A percentile compares a stretch with the other conserved stretches of the same genome.
These are phyloP conservation scores for Caenorhabditis sp. DNA, from an alignment of 2,888 invertebrate species.

Conservation along the genomic window DNA sequence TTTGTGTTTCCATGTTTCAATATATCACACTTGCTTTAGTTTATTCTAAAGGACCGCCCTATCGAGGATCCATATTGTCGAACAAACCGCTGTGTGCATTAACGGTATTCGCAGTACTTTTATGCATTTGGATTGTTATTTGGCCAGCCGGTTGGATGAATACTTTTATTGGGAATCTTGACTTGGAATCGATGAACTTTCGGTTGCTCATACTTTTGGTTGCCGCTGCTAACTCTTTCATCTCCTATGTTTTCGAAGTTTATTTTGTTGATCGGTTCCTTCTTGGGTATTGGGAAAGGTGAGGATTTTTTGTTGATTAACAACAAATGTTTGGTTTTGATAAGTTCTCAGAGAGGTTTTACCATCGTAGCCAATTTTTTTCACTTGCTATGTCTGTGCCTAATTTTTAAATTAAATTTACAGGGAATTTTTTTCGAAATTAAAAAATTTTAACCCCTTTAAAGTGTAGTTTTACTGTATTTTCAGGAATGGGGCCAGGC, in stretches of 20 bases:
- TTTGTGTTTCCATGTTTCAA: constrained; percentile 79
- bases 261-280: constrained; percentile 59
- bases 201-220: constrained; percentile 27
- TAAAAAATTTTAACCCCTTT: too few species aligned
- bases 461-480: too few species aligned
- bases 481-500: too few species aligned
- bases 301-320: too few species aligned
- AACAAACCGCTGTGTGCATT: constrained; percentile 43
- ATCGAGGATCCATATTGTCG: constrained; percentile 32
- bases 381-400: too few species aligned
- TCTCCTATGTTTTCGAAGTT: constrained; percentile 56
- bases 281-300: constrained; percentile 61
- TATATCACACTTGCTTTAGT: constrained; percentile 82
- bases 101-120: constrained; percentile 42
- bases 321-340: too few species aligned
- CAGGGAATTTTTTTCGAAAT: too few species aligned
- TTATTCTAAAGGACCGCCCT: constrained; percentile 78
- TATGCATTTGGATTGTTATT: constrained; percentile 23
- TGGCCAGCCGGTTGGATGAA: constrained; percentile 15
- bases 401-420: too few species aligned
- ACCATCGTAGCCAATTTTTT: too few species aligned
- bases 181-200: constrained; percentile 17
- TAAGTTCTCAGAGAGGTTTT: too few species aligned
- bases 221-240: constrained; percentile 8
- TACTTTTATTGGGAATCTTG: constrained; percentile 18